Base-by-base conservation (phyloP, 2,888 invertebrate species). In the Phalera bucephala region DNA sequence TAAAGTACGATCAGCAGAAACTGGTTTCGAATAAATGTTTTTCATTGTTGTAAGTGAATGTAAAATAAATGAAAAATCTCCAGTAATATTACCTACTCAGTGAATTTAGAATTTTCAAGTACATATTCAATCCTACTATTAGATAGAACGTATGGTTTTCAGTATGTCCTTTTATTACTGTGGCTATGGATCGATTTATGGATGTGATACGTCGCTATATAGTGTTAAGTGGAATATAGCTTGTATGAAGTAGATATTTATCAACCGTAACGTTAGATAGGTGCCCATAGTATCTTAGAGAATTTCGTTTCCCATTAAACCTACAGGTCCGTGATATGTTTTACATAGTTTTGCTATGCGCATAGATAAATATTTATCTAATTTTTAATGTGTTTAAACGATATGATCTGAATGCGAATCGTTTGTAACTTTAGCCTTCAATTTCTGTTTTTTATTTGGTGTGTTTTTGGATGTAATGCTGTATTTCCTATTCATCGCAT, bases 141-240 rank as follows among this genome's bases (percentile, higher is more conserved):
- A 14, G 2, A 9, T 19, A 10, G 29, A 19, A 19, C 19, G 19
- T 11, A 19, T 19, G 25, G 12, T n/a, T 19, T 23, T 31, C 19
- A 26, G 29, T 36, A 31, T 36, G 20, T 26, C 25, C 13, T 23
- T 29, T 28, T 28, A 15, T 13, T 19, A 39, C 40, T 70, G 65
- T 72, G 81, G 80, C 81, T 84, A 79, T 78, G 75, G 71, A 73
- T 76, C 57, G 77, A 71, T 80, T 71, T 69, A 68, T 82, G 78
- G 77, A 85, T 87, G 88, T 89, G 88, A 88, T 87, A 88, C 72
- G 78, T 81, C 81, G 82, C 81, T 80, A 71, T 69, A 66, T 82
- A 85, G 73, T 56, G 40, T 54, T 83, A 85, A 81, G 78, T 72
- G 62, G 72, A 72, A 66, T 72, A 66, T 80, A 83, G 80, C 58